phyloP scores from a whole-genome alignment of 2,797 vertebrate genomes.

The Pipistrellus pygmaeus region DNA sequence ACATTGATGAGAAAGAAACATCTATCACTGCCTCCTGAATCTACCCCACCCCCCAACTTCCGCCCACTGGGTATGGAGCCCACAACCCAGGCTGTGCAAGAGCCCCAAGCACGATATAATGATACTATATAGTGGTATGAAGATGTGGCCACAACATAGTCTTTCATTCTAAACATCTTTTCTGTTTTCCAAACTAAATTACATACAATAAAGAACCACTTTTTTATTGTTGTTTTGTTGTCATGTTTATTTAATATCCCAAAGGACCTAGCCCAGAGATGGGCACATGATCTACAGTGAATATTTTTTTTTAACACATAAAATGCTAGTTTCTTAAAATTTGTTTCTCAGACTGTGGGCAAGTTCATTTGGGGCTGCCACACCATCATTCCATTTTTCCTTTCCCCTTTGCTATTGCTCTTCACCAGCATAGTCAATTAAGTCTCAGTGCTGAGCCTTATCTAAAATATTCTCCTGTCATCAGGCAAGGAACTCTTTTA shows the following conservation, averaged over 20 bases:
- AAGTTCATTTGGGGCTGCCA: not conserved
- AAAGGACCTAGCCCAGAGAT: not conserved
- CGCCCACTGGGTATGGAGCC: no score
- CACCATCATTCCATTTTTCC: not conserved
- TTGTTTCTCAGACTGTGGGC: slow-evolving; percentile 36
- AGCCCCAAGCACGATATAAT: no score
- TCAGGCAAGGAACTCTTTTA: slow-evolving; percentile 73
- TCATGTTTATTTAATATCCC: slow-evolving; percentile 38
- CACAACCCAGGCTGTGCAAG: no score
- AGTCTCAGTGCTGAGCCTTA: slow-evolving; percentile 66
- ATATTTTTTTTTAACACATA: not conserved
- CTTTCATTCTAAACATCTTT: slow-evolving; percentile 40
- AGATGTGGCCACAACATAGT: not conserved
- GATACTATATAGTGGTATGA: no score
- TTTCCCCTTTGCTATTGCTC: not conserved
- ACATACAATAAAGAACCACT: not conserved
- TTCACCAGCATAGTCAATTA: slow-evolving; percentile 71
- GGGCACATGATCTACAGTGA: not conserved
- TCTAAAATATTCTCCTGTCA: slow-evolving; percentile 77
- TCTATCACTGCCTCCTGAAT: no score
- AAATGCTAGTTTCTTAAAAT: slow-evolving; percentile 50
- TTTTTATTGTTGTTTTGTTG: not conserved
- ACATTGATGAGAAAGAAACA: no score
- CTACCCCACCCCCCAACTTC: no score
- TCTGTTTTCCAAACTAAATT: slow-evolving; percentile 17